Evolutionary conservation across 2,888 invertebrate species (phyloP), one percentile per base, ranked within the genome.

Genomic region (Sialis fuliginosa): DNA sequence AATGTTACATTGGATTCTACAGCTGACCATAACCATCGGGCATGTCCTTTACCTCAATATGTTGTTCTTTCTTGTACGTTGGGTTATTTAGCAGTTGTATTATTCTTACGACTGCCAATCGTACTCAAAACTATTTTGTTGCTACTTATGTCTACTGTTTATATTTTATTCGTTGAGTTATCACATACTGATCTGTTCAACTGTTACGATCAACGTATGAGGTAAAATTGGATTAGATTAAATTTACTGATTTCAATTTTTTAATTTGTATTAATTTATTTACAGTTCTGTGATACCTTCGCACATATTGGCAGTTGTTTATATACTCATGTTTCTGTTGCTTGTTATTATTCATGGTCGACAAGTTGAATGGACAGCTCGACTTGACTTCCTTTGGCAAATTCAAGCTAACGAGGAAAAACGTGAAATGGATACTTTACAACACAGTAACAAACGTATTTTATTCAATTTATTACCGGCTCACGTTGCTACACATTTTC

Each of bases 401-500:
- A 71, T 82, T 52, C 83, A 90, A 70, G 90, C 90, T 4, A 77
- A 86, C 45, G 89, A 91, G 60, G 91, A 92, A 67, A 90, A 90
- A 63, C 74, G 82, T 46, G 91, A 90, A 63, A 90, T 92, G 90
- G 87, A 87, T 56, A 86, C 89, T n/a, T 64, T 92, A 51, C 91
- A 85, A 71, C 81, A 84, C 69, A 88, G 87, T 54, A 92, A 91
- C 64, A 77, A 82, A 63, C 72, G 88, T 58, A 90, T 92, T 58
- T 66, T 92, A 47, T 89, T 88, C 68, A 92, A 92, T 67, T 70
- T 92, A 53, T 71, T 92, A 48, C 92, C 92, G 31, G 82, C 88
- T 46, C 91, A 92, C 66, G 91, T 92, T 37, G 91, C 91, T 47
- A 84, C 85, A 37, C 89, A 92, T 67, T 92, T 92, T 64, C 69